Percentiles rank a stretch among this genome's conserved stretches.
phyloP scores from a whole-genome alignment of 2,888 invertebrate species.

The Tinea semifulvella region DNA sequence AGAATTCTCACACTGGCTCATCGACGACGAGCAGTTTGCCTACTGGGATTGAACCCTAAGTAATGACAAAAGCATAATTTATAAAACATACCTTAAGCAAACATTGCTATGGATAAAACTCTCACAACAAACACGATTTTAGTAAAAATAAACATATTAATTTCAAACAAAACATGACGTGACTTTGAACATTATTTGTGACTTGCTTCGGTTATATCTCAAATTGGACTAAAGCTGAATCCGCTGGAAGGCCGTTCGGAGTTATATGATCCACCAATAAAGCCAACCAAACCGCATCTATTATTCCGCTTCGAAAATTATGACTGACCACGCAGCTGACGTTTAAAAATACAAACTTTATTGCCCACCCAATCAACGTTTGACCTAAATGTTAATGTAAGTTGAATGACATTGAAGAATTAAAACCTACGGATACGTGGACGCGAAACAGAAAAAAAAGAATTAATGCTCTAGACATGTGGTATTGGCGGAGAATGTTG shows the following conservation, averaged over 20 bases:
- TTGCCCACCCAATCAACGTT: constrained; percentile 24
- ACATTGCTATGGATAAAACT: background rate
- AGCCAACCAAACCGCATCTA: constrained; percentile 54
- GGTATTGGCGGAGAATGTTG: too few species aligned
- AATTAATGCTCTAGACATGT: too few species aligned
- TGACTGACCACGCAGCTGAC: constrained; percentile 40
- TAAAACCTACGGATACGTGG: too few species aligned
- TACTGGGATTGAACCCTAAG: too few species aligned
- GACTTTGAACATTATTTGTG: constrained; percentile 26
- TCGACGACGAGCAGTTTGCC: too few species aligned
- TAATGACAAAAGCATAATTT: too few species aligned
- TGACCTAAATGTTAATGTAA: constrained; percentile 7
- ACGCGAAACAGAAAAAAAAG: too few species aligned
- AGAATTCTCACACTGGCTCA: too few species aligned
- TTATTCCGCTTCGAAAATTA: constrained; percentile 35
- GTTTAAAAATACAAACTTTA: constrained; percentile 56
- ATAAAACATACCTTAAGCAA: background rate
- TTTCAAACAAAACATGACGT: background rate
- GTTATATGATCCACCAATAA: constrained; percentile 63
- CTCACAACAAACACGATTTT: background rate
- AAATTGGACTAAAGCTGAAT: constrained; percentile 47
- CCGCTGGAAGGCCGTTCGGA: constrained; percentile 22
- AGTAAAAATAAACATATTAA: background rate
- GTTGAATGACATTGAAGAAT: too few species aligned
- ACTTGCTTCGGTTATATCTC: constrained; percentile 55